Evolutionary conservation across 2,888 invertebrate species (phyloP).

Genomic region (Tiliacea citrago): DNA sequence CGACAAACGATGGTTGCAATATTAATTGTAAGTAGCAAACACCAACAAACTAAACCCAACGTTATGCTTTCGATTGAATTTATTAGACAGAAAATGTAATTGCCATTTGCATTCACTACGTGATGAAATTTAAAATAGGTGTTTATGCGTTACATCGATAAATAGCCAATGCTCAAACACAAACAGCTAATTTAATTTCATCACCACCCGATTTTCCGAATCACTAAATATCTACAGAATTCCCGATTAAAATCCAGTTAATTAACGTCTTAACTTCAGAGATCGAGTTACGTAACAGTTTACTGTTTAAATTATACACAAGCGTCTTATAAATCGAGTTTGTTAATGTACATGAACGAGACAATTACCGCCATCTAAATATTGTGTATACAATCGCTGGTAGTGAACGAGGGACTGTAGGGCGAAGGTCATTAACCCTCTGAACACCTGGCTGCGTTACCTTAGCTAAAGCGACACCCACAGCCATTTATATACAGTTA

Average conservation of each 20-base stretch:
- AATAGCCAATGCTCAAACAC: constrained; percentile 28
- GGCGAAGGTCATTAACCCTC: constrained; percentile 35
- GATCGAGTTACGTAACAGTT: constrained; percentile 29
- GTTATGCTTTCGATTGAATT: constrained; percentile 24
- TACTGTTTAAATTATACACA: constrained; percentile 40
- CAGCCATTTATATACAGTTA: constrained; percentile 1
- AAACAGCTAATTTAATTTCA: constrained; percentile 47
- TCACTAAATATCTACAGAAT: constrained; percentile 29
- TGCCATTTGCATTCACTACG: constrained; percentile 39
- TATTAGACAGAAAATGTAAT: constrained; percentile 35
- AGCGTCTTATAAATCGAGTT: constrained; percentile 25
- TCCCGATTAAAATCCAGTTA: constrained; percentile 31
- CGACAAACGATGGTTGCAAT: constrained; percentile 57
- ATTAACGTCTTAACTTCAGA: constrained; percentile 27
- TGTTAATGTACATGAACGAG: constrained; percentile 27
- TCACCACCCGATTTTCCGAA: constrained; percentile 30
- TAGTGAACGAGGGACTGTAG: neutral
- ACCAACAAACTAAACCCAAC: constrained; percentile 30
- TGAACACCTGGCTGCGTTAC: constrained; percentile 40
- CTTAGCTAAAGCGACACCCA: constrained; percentile 2
- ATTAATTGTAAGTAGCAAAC: constrained; percentile 49
- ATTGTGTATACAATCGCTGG: constrained; percentile 10
- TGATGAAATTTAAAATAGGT: constrained; percentile 46
- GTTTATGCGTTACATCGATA: constrained; percentile 39
- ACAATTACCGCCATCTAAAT: constrained; percentile 22